A percentile compares a stretch with the other conserved stretches of the same genome.
These are phyloP conservation scores for Lumbricus terrestris DNA, from an alignment of 2,888 invertebrate species.

Conservation along the genomic window DNA sequence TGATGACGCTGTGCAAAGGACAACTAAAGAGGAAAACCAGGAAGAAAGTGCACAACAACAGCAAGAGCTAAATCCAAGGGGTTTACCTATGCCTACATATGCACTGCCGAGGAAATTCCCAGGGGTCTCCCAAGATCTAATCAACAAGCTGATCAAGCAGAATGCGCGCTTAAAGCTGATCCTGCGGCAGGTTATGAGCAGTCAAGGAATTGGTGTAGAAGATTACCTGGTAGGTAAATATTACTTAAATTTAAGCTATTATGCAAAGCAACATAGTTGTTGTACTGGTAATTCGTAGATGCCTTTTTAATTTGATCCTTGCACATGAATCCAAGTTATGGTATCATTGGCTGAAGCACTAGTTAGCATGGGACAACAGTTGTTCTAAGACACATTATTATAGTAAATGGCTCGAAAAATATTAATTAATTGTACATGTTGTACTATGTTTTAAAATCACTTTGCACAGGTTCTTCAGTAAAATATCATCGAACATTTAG, in stretches of 20 bases:
- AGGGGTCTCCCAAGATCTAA: not conserved
- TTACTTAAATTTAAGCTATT: not conserved
- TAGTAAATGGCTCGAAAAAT: not conserved
- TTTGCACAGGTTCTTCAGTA: no score
- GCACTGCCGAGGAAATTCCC: not conserved
- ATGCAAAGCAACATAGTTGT: not conserved
- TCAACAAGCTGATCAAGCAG: conserved; percentile 7
- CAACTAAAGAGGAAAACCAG: not conserved
- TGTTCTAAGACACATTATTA: not conserved
- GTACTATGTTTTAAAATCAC: not conserved
- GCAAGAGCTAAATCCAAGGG: not conserved
- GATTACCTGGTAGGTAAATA: conserved; percentile 11
- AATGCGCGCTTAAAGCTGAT: not conserved
- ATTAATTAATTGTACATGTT: not conserved
- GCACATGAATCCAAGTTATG: not conserved
- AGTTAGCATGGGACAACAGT: not conserved
- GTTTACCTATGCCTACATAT: not conserved
- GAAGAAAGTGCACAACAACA: not conserved
- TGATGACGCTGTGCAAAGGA: not conserved
- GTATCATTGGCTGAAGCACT: not conserved
- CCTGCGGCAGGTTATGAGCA: not conserved
- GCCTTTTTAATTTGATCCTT: not conserved
- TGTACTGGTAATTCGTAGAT: not conserved
- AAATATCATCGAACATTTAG: not conserved
- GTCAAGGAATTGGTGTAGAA: not conserved